Evolutionary conservation across 1,140 invertebrate genomes (phyloP).

Genomic region (Lasaia peninsularis): DNA sequence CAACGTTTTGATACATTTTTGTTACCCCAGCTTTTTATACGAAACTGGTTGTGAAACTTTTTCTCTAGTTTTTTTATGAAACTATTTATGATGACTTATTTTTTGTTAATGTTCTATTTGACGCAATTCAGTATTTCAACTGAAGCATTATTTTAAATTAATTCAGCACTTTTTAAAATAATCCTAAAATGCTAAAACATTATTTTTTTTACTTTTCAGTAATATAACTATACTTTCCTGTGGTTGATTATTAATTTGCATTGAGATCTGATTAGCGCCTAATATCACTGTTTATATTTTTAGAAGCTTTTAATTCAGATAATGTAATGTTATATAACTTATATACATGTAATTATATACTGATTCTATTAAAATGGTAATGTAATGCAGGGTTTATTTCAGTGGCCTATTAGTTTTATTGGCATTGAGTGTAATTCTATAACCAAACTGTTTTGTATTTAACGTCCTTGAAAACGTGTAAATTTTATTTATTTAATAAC

Average conservation of each 20-base stretch:
- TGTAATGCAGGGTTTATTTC: conserved; percentile 16
- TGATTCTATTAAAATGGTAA: not conserved
- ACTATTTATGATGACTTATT: conserved; percentile 29
- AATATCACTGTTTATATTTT: conserved; percentile 19
- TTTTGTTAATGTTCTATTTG: not conserved
- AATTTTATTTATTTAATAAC: too few species aligned
- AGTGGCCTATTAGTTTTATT: conserved; percentile 29
- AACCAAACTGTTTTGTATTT: not conserved
- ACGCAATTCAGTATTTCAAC: too few species aligned
- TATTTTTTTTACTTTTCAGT: not conserved
- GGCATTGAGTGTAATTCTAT: conserved; percentile 1
- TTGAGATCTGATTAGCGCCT: not conserved
- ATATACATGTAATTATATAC: not conserved
- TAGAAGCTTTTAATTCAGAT: conserved; percentile 53
- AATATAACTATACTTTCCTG: not conserved
- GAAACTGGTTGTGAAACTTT: conserved; percentile 59
- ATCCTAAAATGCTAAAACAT: not conserved
- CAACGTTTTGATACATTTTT: not conserved
- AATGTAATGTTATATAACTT: not conserved
- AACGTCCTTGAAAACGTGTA: not conserved
- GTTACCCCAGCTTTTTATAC: conserved; percentile 29
- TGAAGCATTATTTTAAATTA: too few species aligned
- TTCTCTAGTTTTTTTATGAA: conserved; percentile 21
- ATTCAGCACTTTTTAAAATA: too few species aligned
- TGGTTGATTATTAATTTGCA: not conserved